Base-by-base conservation (phyloP, 2,113 vertebrate species). In the Stictonetta naevosa region DNA sequence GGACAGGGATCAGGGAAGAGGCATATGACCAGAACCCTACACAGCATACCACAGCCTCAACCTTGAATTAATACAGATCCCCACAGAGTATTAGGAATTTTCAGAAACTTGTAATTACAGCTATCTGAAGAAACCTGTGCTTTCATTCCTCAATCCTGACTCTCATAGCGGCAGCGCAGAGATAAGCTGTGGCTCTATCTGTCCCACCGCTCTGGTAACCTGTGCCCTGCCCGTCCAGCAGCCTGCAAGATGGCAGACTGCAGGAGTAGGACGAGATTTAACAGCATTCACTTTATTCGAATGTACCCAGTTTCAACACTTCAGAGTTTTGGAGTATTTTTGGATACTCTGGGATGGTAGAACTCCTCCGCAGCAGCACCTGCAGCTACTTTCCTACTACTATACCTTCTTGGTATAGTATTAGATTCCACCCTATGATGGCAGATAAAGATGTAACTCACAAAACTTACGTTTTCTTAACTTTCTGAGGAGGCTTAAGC, bases 391-490 rank as follows among this genome's bases (percentile, higher is more conserved):
- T 85, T 88, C 66, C 56, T 81, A 33, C 58, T 85, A 29, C 44
- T 7, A 12, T 8, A 72, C 6, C 2, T 4, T 0, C 0, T 18
- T 31, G 7, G 8, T 25, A 67, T 46, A 21, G 38, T 5, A 67
- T 52, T 2, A 72, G 34, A 50, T 64, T 62, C 64, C 71, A 52
- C 17, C 6, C 33, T 73, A 10, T 29, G 21, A 38, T 14, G 13
- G 0, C 14, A 11, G 10, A 55, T 29, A 44, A 82, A 82, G n/a
- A 66, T 1, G 6, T 26, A 36, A 22, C 20, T 72, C 68, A 40
- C 4, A 0, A 62, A 76, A 67, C n/a, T 34, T 34, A 46, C 0
- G 0, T 20, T 56, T 60, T 83, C 77, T 69, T 67, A 50, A 33
- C 46, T 83, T 83, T 53, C 42, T 72, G 58, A 93, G 33, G 10